A percentile compares a stretch with the other conserved stretches of the same genome.
phyloP scores from a whole-genome alignment of 2,113 vertebrate species.

The Entelurus aequoreus region DNA sequence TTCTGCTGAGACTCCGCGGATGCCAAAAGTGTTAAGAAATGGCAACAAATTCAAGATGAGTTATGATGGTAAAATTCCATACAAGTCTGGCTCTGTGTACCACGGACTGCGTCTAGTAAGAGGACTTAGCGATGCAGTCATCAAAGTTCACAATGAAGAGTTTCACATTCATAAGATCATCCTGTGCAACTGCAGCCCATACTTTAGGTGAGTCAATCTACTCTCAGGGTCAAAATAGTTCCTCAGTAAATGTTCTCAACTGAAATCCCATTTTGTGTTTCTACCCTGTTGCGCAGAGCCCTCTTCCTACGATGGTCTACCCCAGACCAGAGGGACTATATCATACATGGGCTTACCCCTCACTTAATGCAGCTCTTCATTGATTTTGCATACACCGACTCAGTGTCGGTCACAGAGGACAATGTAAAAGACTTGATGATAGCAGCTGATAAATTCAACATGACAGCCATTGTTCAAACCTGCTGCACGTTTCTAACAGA shows the following conservation, averaged over 20 bases:
- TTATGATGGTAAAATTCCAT: slow-evolving; percentile 5
- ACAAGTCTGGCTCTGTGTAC: slow-evolving; percentile 8
- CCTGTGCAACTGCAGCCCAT: slow-evolving; percentile 32
- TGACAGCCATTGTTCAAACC: slow-evolving; percentile 66
- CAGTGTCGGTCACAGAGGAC: slow-evolving; percentile 57
- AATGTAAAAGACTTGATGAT: slow-evolving; percentile 71
- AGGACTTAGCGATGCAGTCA: slow-evolving; percentile 19
- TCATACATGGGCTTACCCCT: slow-evolving; percentile 15
- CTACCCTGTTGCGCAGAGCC: slow-evolving; percentile 8
- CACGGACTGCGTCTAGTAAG: slow-evolving; percentile 18
- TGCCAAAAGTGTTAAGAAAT: slow-evolving; percentile 6
- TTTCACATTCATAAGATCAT: slow-evolving; percentile 30
- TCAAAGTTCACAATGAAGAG: slow-evolving; percentile 20
- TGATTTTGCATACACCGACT: slow-evolving; percentile 44
- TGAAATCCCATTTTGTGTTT: neutral
- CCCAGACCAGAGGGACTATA: slow-evolving; percentile 12
- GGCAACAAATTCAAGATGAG: slow-evolving; percentile 12
- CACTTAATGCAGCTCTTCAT: slow-evolving; percentile 32
- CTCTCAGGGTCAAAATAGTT: neutral
- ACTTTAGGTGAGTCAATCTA: slow-evolving; percentile 30
- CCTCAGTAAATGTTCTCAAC: too few species aligned
- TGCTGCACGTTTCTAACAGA: slow-evolving; percentile 75
- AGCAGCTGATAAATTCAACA: slow-evolving; percentile 74
- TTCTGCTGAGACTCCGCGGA: slow-evolving; percentile 3
- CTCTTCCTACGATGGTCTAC: slow-evolving; percentile 24